A percentile compares a stretch with the other conserved stretches of the same genome.
phyloP scores from a whole-genome alignment of 2,797 vertebrate genomes.

The Ptychadena robeensis region DNA sequence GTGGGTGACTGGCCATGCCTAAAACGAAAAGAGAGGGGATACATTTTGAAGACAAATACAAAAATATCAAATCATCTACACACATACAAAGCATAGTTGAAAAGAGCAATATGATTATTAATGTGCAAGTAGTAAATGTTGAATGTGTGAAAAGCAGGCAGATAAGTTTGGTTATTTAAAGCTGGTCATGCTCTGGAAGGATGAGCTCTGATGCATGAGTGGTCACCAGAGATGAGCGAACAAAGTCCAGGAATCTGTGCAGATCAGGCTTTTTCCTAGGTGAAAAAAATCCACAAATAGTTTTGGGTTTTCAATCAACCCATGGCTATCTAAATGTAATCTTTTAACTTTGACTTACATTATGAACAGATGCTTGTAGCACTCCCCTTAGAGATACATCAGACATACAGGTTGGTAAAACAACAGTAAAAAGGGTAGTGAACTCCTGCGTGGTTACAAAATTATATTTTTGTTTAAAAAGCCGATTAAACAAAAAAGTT shows the following conservation, averaged over 20 bases:
- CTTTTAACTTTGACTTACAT: background rate
- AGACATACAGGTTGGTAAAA: no score
- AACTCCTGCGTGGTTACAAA: no score
- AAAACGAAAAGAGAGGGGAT: conserved; percentile 69
- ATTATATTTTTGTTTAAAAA: no score
- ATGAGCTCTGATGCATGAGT: conserved; percentile 88
- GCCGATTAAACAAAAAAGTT: no score
- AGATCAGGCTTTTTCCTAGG: background rate
- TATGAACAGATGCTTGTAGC: no score
- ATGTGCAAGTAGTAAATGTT: conserved; percentile 81
- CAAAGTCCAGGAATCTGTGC: background rate
- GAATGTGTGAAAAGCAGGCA: conserved; percentile 82
- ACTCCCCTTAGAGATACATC: no score
- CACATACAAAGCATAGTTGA: conserved; percentile 63
- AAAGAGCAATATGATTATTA: conserved; percentile 77
- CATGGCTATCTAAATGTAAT: background rate
- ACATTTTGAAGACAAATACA: conserved; percentile 63
- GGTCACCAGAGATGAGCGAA: conserved; percentile 71
- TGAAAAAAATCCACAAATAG: background rate
- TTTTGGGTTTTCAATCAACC: background rate
- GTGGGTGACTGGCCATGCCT: conserved; percentile 98
- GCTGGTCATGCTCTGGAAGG: conserved; percentile 91
- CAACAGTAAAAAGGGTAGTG: no score
- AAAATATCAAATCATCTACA: conserved; percentile 54
- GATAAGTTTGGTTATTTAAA: conserved; percentile 90